These are phyloP conservation scores for Lethocerus indicus DNA, from an alignment of 1,140 invertebrate species.

Conservation along the genomic window DNA sequence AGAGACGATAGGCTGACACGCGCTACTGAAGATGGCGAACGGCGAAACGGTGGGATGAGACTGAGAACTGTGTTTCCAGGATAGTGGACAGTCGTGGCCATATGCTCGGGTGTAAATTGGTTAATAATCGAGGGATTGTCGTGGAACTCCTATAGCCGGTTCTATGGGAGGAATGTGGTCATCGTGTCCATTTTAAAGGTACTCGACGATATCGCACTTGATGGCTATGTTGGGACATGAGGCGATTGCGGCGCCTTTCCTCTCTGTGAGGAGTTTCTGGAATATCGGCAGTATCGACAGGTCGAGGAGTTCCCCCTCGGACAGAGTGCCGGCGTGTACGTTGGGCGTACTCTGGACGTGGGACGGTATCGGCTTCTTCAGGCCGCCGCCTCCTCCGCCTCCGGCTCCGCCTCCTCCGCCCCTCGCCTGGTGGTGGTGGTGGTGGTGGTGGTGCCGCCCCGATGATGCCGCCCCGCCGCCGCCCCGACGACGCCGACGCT, in stretches of 20 bases:
- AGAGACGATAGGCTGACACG: too few species aligned
- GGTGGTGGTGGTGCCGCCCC: constrained; percentile 9
- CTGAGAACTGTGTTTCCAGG: too few species aligned
- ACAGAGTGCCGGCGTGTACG: constrained; percentile 38
- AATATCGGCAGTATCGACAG: constrained; percentile 77
- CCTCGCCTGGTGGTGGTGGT: background rate
- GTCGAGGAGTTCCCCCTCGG: constrained; percentile 65
- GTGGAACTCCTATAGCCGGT: too few species aligned
- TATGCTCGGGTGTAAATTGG: too few species aligned
- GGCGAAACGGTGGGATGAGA: too few species aligned
- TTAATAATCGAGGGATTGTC: too few species aligned
- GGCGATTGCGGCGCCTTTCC: constrained; percentile 60
- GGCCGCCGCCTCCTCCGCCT: constrained; percentile 7
- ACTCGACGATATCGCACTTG: constrained; percentile 90
- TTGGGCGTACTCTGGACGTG: constrained; percentile 39
- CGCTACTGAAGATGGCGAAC: too few species aligned
- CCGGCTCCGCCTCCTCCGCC: too few species aligned
- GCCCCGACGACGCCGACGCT: constrained; percentile 17
- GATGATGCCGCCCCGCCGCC: constrained; percentile 14
- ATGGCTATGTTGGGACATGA: constrained; percentile 88
- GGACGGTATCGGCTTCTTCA: constrained; percentile 21
- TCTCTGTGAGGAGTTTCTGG: constrained; percentile 69
- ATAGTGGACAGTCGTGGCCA: too few species aligned
- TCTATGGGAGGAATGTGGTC: too few species aligned
- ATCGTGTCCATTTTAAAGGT: too few species aligned